Evolutionary conservation across 2,888 invertebrate genomes (phyloP).

Genomic region (Allophyes oxyacanthae): DNA sequence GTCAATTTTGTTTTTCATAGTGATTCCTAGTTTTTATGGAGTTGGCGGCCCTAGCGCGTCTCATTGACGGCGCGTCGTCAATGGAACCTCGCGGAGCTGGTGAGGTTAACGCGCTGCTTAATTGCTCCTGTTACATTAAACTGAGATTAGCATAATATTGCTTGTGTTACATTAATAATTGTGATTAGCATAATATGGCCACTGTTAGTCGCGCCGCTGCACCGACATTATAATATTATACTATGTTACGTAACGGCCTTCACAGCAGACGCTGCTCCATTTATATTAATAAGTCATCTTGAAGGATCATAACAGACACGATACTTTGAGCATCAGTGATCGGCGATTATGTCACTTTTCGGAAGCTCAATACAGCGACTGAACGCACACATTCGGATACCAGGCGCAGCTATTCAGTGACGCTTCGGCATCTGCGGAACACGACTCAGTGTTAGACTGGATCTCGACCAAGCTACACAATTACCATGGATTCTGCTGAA

Average conservation of each 20-base stretch:
- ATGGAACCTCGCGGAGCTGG: conserved; percentile 1
- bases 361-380: no score
- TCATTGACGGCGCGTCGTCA: conserved; percentile 13
- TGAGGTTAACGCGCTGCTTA: conserved; percentile 59
- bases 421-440: no score
- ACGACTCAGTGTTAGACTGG: no score
- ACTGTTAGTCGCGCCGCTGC: conserved; percentile 43
- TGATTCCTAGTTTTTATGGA: no score
- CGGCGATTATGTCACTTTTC: no score
- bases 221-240: conserved; percentile 1
- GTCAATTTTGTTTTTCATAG: no score
- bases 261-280: conserved; percentile 3
- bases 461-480: no score
- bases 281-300: not conserved
- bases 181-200: conserved; percentile 60
- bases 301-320: no score
- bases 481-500: no score
- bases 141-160: conserved; percentile 61
- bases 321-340: no score
- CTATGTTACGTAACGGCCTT: conserved; percentile 32
- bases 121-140: conserved; percentile 58
- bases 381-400: no score
- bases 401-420: no score
- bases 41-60: conserved; percentile 3
- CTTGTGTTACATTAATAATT: conserved; percentile 57